Evolutionary conservation across 1,140 invertebrate genomes (phyloP).

Genomic region (Drosophila nigromelanica): DNA sequence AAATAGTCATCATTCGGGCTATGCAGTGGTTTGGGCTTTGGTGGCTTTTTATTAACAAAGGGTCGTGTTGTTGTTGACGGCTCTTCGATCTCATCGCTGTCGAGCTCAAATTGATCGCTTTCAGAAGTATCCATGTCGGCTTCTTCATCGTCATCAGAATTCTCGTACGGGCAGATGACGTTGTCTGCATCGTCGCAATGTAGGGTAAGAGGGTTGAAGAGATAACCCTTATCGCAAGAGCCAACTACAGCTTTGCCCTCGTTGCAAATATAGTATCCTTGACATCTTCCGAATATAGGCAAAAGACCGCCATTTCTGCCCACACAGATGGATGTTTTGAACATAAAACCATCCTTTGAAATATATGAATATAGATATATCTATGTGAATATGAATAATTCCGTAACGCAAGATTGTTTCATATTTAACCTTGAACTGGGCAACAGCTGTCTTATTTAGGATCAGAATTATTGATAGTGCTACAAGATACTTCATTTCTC

Average conservation of each 20-base stretch:
- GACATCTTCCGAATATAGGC: slow-evolving; percentile 72
- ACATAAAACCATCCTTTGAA: slow-evolving; percentile 45
- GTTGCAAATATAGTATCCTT: slow-evolving; percentile 67
- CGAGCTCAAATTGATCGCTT: slow-evolving; percentile 2
- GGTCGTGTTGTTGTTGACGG: slow-evolving; percentile 8
- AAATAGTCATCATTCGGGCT: neutral
- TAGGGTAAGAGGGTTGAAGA: slow-evolving; percentile 57
- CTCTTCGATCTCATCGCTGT: slow-evolving; percentile 17
- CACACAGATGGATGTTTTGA: slow-evolving; percentile 58
- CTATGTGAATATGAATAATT: neutral
- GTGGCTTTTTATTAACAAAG: slow-evolving; percentile 8
- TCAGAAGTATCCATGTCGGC: slow-evolving; percentile 11
- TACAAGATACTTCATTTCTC: slow-evolving; percentile 41
- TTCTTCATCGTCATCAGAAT: slow-evolving; percentile 33
- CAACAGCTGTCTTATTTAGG: slow-evolving; percentile 28
- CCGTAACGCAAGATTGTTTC: neutral
- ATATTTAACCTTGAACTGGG: slow-evolving; percentile 45
- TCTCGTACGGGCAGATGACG: slow-evolving; percentile 52
- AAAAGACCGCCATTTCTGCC: slow-evolving; percentile 63
- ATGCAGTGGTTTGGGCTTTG: slow-evolving; percentile 7
- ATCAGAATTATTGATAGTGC: slow-evolving; percentile 38
- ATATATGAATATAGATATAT: neutral
- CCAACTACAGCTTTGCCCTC: slow-evolving; percentile 67
- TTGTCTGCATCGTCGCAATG: slow-evolving; percentile 60
- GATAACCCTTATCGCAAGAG: slow-evolving; percentile 52